phyloP scores from a whole-genome alignment of 2,888 invertebrate genomes.

The Steinernema scapterisci region DNA sequence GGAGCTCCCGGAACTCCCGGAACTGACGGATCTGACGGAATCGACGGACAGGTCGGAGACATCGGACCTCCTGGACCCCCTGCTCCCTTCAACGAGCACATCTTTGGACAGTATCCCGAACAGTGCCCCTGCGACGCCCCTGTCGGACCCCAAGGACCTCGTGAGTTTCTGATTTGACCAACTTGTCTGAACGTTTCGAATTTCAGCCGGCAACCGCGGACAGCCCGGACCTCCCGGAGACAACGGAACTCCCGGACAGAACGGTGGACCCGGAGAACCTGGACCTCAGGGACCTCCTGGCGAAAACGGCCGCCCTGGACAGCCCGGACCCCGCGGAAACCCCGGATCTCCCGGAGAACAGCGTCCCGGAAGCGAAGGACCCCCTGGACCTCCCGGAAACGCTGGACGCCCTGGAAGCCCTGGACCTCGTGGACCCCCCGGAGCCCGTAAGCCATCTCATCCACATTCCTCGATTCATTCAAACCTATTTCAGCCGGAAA shows the following conservation, averaged over 20 bases:
- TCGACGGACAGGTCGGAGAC: conserved; percentile 28
- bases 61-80: conserved; percentile 57
- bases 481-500: not conserved
- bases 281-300: conserved; percentile 41
- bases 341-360: conserved; percentile 46
- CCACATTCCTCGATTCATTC: not conserved
- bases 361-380: conserved; percentile 45
- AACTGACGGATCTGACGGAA: conserved; percentile 54
- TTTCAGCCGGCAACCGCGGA: conserved; percentile 41
- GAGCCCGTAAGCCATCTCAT: conserved; percentile 37
- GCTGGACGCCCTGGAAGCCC: conserved; percentile 52
- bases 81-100: conserved; percentile 35
- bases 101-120: not conserved
- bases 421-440: conserved; percentile 52
- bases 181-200: not conserved
- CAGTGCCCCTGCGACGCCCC: conserved; percentile 32
- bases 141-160: conserved; percentile 18
- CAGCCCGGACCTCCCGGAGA: conserved; percentile 58
- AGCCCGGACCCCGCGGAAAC: conserved; percentile 41
- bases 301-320: conserved; percentile 44
- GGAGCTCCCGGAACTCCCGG: conserved; percentile 61
- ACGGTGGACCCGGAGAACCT: conserved; percentile 43
- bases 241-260: conserved; percentile 47
- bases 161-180: not conserved
- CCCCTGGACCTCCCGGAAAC: conserved; percentile 46